Evolutionary conservation across 2,113 vertebrate genomes (phyloP), one percentile per base, ranked within the genome.

Genomic region (Perca fluviatilis): DNA sequence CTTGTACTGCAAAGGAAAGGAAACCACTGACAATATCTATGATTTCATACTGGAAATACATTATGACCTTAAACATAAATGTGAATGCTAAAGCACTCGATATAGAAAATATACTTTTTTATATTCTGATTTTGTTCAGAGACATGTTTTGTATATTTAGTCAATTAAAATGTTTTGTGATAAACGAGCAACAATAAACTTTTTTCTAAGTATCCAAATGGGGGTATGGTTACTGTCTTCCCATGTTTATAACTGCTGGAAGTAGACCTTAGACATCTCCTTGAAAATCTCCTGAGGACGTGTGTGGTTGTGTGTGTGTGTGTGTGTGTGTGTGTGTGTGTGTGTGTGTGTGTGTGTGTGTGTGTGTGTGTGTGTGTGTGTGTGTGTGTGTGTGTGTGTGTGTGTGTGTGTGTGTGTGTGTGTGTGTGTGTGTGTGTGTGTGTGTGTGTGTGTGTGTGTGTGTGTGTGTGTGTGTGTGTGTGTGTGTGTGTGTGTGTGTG

Each of bases 111-210:
- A 25, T 61, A 9, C 0, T 70, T 62, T 60, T 77, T 56, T 56
- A 50, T 71, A 10, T 71, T 78, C 67, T 49, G 50, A 25, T 72
- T 51, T 30, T 84, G 8, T 81, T 70, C 4, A 47, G 5, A 51
- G 0, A 36, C 0, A 8, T 57, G 40, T 43, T 74, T 74, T 83
- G 2, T 74, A 54, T 67, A 3, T 50, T 33, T 67, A 69, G 1
- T 68, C 12, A 25, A 16, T 65, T 33, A 3, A 72, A n/a, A 9
- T 54, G 33, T 83, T 84, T 80, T 81, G 33, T 80, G 16, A 53
- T 51, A 68, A 47, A 33, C 18, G 5, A 67, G 33, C 7, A 67
- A 64, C 8, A 91, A 86, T 88, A 89, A 88, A 92, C 19, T 43
- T 63, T 46, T 56, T 2, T 54, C 2, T 3, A 49, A 65, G 40